Evolutionary conservation across 2,113 vertebrate genomes (phyloP).

Genomic region (Phylloscopus trochiloides): DNA sequence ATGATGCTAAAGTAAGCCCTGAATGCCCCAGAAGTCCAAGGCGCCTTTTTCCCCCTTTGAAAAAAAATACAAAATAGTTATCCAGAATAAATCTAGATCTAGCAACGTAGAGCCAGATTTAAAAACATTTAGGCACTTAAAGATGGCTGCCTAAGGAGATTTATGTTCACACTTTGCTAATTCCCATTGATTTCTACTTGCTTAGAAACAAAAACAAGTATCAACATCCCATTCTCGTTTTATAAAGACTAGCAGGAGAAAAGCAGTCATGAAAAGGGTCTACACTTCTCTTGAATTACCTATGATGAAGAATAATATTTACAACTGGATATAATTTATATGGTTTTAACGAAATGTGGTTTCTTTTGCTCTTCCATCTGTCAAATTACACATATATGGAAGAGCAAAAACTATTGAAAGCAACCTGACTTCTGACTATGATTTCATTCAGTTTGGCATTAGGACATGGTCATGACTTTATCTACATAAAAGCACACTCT

Average conservation of each 20-base stretch:
- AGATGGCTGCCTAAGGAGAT: background rate
- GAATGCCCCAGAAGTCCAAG: background rate
- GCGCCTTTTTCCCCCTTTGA: accelerated
- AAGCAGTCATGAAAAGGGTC: background rate
- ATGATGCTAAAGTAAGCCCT: background rate
- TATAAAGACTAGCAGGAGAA: background rate
- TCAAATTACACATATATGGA: accelerated
- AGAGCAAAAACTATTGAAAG: background rate
- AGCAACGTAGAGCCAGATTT: background rate
- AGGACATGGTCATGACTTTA: background rate
- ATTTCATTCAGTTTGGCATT: background rate
- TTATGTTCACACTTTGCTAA: background rate
- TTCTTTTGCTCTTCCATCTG: background rate
- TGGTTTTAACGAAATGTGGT: background rate
- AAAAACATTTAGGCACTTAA: background rate
- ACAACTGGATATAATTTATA: background rate
- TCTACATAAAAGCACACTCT: background rate
- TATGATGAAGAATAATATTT: background rate
- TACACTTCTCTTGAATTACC: background rate
- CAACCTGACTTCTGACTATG: background rate
- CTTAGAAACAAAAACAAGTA: background rate
- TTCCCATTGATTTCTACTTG: background rate
- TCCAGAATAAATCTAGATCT: background rate
- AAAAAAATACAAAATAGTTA: background rate
- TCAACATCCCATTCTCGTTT: background rate